These are phyloP conservation scores for Limosa lapponica DNA, from an alignment of 2,797 vertebrate genomes.

Conservation along the genomic window DNA sequence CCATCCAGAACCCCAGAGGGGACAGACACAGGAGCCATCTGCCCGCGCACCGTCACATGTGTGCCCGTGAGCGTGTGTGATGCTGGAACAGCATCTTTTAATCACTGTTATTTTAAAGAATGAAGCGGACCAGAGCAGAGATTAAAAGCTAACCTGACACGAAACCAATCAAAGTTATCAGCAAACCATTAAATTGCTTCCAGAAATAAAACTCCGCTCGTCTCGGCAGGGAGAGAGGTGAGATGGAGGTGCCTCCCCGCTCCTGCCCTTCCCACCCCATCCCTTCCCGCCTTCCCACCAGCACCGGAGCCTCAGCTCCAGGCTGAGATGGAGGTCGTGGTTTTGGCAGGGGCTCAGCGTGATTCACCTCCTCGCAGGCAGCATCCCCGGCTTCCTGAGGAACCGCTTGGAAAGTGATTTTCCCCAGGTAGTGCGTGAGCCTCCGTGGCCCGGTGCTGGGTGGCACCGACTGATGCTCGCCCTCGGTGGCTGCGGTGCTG, in stretches of 20 bases:
- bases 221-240: background rate
- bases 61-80: accelerated
- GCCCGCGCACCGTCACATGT: accelerated
- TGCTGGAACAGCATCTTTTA: background rate
- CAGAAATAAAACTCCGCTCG: background rate
- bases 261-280: background rate
- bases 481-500: accelerated
- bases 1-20: accelerated
- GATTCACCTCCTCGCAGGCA: background rate
- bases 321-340: background rate
- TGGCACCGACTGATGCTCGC: no score
- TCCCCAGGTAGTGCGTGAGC: background rate
- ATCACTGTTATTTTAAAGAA: background rate
- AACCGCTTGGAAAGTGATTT: accelerated
- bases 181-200: conserved; percentile 29
- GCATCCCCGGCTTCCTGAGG: background rate
- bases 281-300: accelerated
- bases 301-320: background rate
- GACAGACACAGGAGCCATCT: background rate
- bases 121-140: background rate
- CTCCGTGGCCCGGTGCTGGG: background rate
- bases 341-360: accelerated
- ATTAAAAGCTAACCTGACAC: background rate
- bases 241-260: background rate
- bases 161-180: background rate